These are phyloP conservation scores for Uria aalge DNA, from an alignment of 2,113 vertebrate genomes.

Conservation along the genomic window DNA sequence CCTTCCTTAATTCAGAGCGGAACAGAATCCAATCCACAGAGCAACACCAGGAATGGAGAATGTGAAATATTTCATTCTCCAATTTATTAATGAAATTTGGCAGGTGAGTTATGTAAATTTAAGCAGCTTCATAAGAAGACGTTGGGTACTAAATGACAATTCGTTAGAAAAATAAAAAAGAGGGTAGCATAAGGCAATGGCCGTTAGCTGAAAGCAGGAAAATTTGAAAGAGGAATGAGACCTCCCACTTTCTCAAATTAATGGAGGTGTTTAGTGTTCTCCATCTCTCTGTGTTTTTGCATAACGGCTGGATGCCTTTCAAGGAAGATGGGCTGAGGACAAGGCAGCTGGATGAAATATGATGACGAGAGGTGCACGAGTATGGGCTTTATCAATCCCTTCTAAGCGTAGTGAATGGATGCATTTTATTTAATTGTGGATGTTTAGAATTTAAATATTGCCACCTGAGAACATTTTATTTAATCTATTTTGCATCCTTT, in stretches of 20 bases:
- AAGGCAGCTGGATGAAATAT: neutral
- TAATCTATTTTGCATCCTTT: neutral
- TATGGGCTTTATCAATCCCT: neutral
- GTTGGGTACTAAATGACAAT: neutral
- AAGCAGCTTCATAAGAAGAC: neutral
- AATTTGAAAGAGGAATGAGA: neutral
- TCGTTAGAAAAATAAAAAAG: neutral
- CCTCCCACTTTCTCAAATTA: neutral
- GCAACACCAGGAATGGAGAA: neutral
- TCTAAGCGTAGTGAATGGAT: neutral
- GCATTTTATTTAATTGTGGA: neutral
- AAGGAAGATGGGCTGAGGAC: neutral
- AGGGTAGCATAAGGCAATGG: neutral
- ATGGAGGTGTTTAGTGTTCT: neutral
- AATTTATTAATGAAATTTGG: neutral
- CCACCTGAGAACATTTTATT: neutral
- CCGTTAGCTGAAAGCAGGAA: neutral
- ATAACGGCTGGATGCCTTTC: neutral
- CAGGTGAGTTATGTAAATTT: neutral
- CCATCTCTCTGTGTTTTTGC: neutral
- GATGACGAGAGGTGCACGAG: neutral
- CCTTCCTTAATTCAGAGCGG: neutral
- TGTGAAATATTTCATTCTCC: neutral
- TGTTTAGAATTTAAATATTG: neutral
- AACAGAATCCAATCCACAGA: neutral